Conservation (phyloP, 2,113 vertebrate genomes). For the Tragelaphus imberbis region DNA sequence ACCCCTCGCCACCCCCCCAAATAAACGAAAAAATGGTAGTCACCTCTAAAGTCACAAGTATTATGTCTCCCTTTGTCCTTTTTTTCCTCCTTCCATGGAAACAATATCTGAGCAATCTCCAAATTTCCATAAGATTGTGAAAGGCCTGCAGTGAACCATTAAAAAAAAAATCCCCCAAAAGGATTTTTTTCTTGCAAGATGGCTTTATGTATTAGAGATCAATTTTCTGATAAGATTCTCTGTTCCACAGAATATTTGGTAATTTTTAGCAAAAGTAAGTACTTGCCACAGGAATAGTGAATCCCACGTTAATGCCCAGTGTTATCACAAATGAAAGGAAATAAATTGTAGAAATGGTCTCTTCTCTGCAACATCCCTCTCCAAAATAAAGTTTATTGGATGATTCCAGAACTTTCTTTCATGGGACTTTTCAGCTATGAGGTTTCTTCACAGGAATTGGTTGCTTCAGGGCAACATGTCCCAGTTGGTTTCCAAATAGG, state of each 20-base stretch:
- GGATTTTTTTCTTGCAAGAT: conserved; percentile 72
- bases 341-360: conserved; percentile 40
- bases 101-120: conserved; percentile 76
- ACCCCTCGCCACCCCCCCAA: neutral
- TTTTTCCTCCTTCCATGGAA: conserved; percentile 55
- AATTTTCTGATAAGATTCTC: conserved; percentile 84
- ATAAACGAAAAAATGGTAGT: conserved; percentile 47
- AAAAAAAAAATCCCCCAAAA: conserved; percentile 56
- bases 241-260: conserved; percentile 75
- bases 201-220: conserved; percentile 77
- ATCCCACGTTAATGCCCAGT: conserved; percentile 44
- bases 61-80: conserved; percentile 65
- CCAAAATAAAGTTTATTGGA: neutral
- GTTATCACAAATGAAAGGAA: conserved; percentile 57
- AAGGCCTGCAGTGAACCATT: conserved; percentile 70
- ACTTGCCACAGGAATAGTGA: conserved; percentile 61
- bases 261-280: conserved; percentile 79
- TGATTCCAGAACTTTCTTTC: neutral
- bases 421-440: conserved; percentile 12
- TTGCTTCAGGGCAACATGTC: accelerated
- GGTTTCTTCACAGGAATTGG: neutral
- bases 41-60: conserved; percentile 45
- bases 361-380: neutral
- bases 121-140: conserved; percentile 70
- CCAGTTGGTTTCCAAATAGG: neutral